Evolutionary conservation across 2,888 invertebrate genomes (phyloP).

Genomic region (Eudasyphora cyanicolor): DNA sequence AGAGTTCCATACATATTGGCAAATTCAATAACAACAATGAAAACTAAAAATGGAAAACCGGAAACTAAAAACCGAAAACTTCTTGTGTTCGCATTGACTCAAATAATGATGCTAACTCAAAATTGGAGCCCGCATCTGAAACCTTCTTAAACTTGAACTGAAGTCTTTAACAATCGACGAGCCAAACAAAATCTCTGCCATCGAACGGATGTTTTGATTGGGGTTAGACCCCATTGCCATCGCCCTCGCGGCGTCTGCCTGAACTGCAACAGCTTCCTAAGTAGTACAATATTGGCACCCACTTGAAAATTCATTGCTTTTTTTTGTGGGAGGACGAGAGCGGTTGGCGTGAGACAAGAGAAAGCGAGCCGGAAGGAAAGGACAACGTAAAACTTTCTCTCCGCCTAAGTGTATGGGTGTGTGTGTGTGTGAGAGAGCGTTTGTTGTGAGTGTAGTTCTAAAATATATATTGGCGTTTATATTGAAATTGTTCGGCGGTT

Average conservation of each 20-base stretch:
- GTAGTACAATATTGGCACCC: conserved; percentile 58
- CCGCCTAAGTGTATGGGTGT: too few species aligned
- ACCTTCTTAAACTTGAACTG: conserved; percentile 41
- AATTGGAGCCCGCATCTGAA: conserved; percentile 6
- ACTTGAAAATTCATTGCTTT: conserved; percentile 64
- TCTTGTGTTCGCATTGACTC: neutral
- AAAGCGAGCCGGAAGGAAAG: neutral
- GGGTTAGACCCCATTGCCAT: too few species aligned
- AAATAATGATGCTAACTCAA: conserved; percentile 26
- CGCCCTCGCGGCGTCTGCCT: conserved; percentile 9
- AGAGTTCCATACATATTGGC: neutral
- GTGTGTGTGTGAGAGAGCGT: neutral
- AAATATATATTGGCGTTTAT: conserved; percentile 63
- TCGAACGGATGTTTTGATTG: conserved; percentile 19
- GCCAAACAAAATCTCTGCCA: conserved; percentile 15
- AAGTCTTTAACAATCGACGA: conserved; percentile 55
- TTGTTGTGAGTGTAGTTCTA: conserved; percentile 35
- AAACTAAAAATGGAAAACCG: neutral
- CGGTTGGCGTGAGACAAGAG: neutral
- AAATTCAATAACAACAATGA: conserved; percentile 25
- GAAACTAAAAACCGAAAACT: neutral
- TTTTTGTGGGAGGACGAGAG: conserved; percentile 1
- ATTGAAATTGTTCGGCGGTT: conserved; percentile 65
- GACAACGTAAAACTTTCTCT: conserved; percentile 43
- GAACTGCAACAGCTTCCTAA: conserved; percentile 8